Evolutionary conservation across 2,797 vertebrate species (phyloP).

Genomic region (Malacoctenus gilli): DNA sequence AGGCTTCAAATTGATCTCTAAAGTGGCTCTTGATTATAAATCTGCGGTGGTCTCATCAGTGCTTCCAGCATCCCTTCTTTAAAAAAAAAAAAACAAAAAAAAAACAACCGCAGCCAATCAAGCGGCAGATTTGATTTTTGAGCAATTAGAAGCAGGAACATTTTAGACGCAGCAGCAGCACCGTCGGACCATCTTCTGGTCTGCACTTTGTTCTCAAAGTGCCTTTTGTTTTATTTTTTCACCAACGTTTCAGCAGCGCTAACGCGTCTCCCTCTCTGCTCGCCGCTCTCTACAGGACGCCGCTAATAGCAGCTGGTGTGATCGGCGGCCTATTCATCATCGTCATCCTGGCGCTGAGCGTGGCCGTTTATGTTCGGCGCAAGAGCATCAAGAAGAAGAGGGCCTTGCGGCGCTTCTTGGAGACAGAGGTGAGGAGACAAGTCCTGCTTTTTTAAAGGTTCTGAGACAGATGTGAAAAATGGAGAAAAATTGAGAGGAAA

Average conservation of each 20-base stretch:
- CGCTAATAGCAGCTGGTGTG: slow-evolving; percentile 93
- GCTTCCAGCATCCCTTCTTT: too few species aligned
- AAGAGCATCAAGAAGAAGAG: slow-evolving; percentile 99
- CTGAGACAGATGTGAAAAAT: too few species aligned
- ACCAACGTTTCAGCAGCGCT: slow-evolving; percentile 23
- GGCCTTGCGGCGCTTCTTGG: slow-evolving; percentile 91
- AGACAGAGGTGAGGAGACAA: slow-evolving; percentile 90
- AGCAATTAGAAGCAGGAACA: too few species aligned
- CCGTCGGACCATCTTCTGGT: slow-evolving; percentile 23
- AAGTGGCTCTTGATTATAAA: too few species aligned
- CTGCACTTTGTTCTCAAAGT: slow-evolving; percentile 37
- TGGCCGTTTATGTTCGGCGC: slow-evolving; percentile 91
- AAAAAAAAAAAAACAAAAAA: too few species aligned
- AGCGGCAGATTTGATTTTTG: too few species aligned
- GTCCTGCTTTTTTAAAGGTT: too few species aligned
- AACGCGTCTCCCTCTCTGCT: slow-evolving; percentile 4
- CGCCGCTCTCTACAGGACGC: slow-evolving; percentile 83
- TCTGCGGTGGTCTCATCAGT: too few species aligned
- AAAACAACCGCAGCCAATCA: too few species aligned
- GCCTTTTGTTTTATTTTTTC: slow-evolving; percentile 37
- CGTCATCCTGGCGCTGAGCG: slow-evolving; percentile 90
- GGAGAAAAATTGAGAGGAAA: too few species aligned
- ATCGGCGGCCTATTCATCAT: slow-evolving; percentile 94
- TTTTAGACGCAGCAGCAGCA: slow-evolving; percentile 27
- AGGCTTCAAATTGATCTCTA: too few species aligned